These are phyloP conservation scores for Andrena trimmerana DNA, from an alignment of 2,888 invertebrate genomes.

Conservation along the genomic window DNA sequence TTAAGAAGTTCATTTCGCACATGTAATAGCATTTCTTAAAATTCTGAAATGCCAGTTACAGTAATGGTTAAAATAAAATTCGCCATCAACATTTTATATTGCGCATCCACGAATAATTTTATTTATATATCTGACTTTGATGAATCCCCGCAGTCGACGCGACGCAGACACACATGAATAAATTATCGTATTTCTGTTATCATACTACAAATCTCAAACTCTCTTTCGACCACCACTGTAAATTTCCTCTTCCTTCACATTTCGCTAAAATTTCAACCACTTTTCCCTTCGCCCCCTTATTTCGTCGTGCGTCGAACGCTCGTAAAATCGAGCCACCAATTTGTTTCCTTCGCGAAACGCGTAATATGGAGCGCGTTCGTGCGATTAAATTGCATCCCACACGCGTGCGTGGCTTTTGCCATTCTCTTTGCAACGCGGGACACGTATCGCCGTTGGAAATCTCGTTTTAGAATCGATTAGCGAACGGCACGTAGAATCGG, in stretches of 20 bases:
- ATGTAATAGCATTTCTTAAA: too few relatives aligned
- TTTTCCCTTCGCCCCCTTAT: not conserved
- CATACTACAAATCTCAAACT: too few relatives aligned
- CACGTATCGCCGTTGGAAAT: constrained; percentile 63
- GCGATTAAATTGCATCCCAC: constrained; percentile 33
- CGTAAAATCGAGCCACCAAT: constrained; percentile 31
- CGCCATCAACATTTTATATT: too few relatives aligned
- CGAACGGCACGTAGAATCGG: constrained; percentile 32
- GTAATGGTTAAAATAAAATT: too few relatives aligned
- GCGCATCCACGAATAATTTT: too few relatives aligned
- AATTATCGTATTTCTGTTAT: too few relatives aligned
- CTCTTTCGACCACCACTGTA: too few relatives aligned
- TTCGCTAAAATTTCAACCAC: not conserved
- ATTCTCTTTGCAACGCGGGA: constrained; percentile 30
- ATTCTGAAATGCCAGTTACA: too few relatives aligned
- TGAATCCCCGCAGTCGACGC: too few relatives aligned
- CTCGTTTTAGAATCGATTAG: constrained; percentile 63
- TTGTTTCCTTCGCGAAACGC: constrained; percentile 33
- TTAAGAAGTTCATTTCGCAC: too few relatives aligned
- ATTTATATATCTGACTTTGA: too few relatives aligned
- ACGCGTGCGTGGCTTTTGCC: not conserved
- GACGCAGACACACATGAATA: too few relatives aligned
- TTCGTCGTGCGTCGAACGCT: not conserved
- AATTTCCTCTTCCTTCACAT: not conserved
- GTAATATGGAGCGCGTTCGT: constrained; percentile 20